Percentiles rank a stretch among this genome's conserved stretches.
Conservation (phyloP, 1,140 invertebrate species). For the Heliconius melpomene region DNA sequence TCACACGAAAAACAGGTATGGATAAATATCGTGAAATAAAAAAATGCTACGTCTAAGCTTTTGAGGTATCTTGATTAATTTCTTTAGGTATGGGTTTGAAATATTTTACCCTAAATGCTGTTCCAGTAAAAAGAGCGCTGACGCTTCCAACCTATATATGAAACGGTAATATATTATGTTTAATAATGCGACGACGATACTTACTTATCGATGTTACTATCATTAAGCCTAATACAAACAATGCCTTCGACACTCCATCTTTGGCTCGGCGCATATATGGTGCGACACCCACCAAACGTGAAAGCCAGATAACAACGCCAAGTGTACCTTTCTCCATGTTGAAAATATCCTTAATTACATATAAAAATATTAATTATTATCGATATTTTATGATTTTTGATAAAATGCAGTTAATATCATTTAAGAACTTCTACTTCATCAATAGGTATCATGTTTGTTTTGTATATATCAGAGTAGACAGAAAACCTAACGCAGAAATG, state of each 20-base stretch:
- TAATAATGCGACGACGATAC: neutral
- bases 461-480: too few relatives aligned
- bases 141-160: too few relatives aligned
- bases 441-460: too few relatives aligned
- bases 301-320: neutral
- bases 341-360: neutral
- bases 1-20: too few relatives aligned
- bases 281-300: neutral
- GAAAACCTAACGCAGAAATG: too few relatives aligned
- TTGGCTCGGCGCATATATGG: neutral
- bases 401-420: neutral
- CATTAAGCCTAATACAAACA: neutral
- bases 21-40: too few relatives aligned
- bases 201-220: neutral
- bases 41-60: too few relatives aligned
- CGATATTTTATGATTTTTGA: neutral
- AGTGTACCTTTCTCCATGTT: neutral
- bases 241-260: neutral
- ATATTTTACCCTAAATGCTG: too few relatives aligned
- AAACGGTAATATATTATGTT: neutral
- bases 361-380: neutral
- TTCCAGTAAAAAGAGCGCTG: too few relatives aligned
- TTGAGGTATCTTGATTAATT: too few relatives aligned
- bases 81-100: too few relatives aligned
- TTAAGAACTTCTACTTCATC: too few relatives aligned